A percentile compares a stretch with the other conserved stretches of the same genome.
These are phyloP conservation scores for Eira barbara DNA, from an alignment of 2,113 vertebrate genomes.

Conservation along the genomic window DNA sequence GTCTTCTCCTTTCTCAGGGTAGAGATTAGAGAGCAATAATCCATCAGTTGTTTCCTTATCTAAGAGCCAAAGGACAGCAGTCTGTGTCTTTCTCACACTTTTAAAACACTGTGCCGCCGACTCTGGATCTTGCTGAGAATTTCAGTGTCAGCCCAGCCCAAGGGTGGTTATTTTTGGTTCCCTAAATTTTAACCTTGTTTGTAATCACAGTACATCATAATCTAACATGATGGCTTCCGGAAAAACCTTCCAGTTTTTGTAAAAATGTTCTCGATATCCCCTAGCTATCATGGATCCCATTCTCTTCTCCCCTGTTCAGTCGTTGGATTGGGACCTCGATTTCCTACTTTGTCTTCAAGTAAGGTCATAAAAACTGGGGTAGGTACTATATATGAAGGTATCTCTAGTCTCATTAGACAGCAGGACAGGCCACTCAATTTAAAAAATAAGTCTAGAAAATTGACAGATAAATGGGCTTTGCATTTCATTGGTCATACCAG, in stretches of 20 bases:
- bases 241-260: neutral
- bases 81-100: neutral
- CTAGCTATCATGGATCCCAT: neutral
- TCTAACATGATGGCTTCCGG: neutral
- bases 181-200: neutral
- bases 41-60: neutral
- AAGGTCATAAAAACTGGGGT: neutral
- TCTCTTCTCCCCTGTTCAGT: neutral
- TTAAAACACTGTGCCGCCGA: neutral
- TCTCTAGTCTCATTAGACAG: neutral
- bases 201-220: neutral
- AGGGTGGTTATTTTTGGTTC: neutral
- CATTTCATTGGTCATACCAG: neutral
- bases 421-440: neutral
- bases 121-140: neutral
- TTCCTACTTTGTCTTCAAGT: neutral
- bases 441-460: neutral
- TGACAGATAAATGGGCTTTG: neutral
- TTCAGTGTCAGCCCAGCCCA: neutral
- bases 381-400: neutral
- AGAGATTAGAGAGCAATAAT: neutral
- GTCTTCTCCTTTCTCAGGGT: neutral
- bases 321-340: neutral
- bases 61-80: neutral
- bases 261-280: neutral